A percentile compares a stretch with the other conserved stretches of the same genome.
phyloP scores from a whole-genome alignment of 2,113 vertebrate species.

The Pelodiscus sinensis region DNA sequence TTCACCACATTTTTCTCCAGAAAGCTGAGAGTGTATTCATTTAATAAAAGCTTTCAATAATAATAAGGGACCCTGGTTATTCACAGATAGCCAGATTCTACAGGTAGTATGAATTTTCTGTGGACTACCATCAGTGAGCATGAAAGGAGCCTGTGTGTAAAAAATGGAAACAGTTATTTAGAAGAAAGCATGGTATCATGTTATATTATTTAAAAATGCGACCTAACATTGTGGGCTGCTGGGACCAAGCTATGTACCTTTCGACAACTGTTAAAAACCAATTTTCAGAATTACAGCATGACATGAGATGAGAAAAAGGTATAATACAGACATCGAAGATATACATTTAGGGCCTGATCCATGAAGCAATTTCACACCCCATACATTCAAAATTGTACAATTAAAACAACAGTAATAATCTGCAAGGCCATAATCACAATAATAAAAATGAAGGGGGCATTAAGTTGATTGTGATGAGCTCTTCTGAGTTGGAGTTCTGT shows the following conservation, averaged over 20 bases:
- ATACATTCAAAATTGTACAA: background rate
- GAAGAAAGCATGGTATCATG: slow-evolving; percentile 74
- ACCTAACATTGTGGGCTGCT: slow-evolving; percentile 74
- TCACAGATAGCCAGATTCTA: slow-evolving; percentile 43
- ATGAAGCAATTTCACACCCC: slow-evolving; percentile 1
- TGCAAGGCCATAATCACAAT: background rate
- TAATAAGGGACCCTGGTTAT: background rate
- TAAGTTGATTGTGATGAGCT: background rate
- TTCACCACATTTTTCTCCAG: background rate
- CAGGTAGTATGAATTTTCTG: slow-evolving; percentile 61
- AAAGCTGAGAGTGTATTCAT: background rate
- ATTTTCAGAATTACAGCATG: slow-evolving; percentile 47
- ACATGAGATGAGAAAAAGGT: slow-evolving; percentile 43
- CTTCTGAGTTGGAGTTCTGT: background rate
- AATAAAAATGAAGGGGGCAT: slow-evolving; percentile 3
- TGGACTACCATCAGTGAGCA: slow-evolving; percentile 42
- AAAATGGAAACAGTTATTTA: slow-evolving; percentile 78
- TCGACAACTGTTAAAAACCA: slow-evolving; percentile 75
- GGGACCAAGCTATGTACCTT: slow-evolving; percentile 69
- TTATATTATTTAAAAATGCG: slow-evolving; percentile 77
- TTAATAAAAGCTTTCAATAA: background rate
- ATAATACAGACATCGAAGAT: slow-evolving; percentile 28
- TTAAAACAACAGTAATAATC: slow-evolving; percentile 19
- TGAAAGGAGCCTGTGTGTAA: slow-evolving; percentile 60
- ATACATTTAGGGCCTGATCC: slow-evolving; percentile 30